A percentile compares a stretch with the other conserved stretches of the same genome.
Evolutionary conservation across 2,888 invertebrate species (phyloP).

Genomic region (Amphipyra berbera): DNA sequence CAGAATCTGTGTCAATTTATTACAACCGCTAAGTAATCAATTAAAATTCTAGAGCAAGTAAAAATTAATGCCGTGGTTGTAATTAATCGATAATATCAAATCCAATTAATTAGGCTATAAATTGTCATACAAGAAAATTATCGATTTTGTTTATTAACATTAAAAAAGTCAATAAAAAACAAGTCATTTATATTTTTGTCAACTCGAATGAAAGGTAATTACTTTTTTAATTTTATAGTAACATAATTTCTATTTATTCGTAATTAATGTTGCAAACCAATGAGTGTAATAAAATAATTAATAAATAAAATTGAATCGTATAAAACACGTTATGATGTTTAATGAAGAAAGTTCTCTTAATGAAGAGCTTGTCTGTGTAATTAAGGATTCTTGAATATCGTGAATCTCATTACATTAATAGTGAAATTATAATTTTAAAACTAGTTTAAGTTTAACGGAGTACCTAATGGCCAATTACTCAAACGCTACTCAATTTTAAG

Average conservation of each 20-base stretch:
- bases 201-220: conserved; percentile 14
- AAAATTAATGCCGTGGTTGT: conserved; percentile 36
- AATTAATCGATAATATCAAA: conserved; percentile 20
- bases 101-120: conserved; percentile 20
- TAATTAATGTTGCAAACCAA: conserved; percentile 12
- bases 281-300: conserved; percentile 15
- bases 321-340: conserved; percentile 14
- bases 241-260: conserved; percentile 13
- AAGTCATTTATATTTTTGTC: conserved; percentile 16
- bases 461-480: no score
- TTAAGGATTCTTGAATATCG: conserved; percentile 16
- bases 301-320: conserved; percentile 14
- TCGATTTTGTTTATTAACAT: conserved; percentile 18
- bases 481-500: no score
- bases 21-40: conserved; percentile 27
- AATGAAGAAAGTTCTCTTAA: conserved; percentile 40
- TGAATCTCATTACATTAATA: conserved; percentile 3
- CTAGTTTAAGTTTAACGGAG: conserved; percentile 3
- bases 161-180: conserved; percentile 17
- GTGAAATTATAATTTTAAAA: conserved; percentile 14
- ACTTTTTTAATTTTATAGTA: conserved; percentile 29
- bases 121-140: conserved; percentile 7
- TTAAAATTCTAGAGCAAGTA: conserved; percentile 25
- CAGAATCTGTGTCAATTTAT: conserved; percentile 22
- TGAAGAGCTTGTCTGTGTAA: conserved; percentile 21